Percentiles rank a stretch among this genome's conserved stretches.
Conservation (phyloP, 2,888 invertebrate genomes). For the Eucera pruinosa region DNA sequence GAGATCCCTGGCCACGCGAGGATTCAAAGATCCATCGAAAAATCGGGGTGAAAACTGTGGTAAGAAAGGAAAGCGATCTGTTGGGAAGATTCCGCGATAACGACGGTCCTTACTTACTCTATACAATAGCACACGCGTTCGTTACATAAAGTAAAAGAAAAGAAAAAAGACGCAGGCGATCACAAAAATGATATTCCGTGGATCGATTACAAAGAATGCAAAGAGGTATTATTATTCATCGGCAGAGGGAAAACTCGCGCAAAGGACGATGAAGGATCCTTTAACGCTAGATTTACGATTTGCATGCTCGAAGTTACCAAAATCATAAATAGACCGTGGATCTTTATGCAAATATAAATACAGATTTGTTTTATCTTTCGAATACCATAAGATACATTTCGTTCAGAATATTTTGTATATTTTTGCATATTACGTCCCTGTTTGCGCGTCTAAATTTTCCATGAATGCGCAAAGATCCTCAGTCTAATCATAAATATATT, state of each 20-base stretch:
- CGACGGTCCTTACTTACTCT: conserved; percentile 10
- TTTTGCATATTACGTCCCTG: no score
- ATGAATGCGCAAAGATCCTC: no score
- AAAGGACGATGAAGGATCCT: neutral
- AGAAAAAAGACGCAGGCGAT: conserved; percentile 14
- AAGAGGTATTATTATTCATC: conserved; percentile 19
- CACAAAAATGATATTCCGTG: neutral
- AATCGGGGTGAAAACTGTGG: neutral
- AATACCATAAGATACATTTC: no score
- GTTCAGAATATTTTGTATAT: no score
- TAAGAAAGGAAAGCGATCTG: conserved; percentile 2
- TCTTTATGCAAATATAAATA: no score
- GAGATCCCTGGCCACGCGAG: neutral
- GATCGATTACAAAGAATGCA: conserved; percentile 34
- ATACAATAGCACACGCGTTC: neutral
- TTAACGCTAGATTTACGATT: no score
- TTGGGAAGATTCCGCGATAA: conserved; percentile 22
- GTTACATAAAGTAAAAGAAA: conserved; percentile 10
- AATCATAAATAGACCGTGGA: no score
- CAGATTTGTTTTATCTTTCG: no score
- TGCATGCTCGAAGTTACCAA: no score
- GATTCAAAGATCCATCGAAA: neutral
- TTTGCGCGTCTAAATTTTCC: no score
- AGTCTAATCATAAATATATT: no score
- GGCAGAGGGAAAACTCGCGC: conserved; percentile 8